Percentiles rank a stretch among this genome's conserved stretches.
These are phyloP conservation scores for Camponotus fellah DNA, from an alignment of 2,888 invertebrate genomes.

Conservation along the genomic window DNA sequence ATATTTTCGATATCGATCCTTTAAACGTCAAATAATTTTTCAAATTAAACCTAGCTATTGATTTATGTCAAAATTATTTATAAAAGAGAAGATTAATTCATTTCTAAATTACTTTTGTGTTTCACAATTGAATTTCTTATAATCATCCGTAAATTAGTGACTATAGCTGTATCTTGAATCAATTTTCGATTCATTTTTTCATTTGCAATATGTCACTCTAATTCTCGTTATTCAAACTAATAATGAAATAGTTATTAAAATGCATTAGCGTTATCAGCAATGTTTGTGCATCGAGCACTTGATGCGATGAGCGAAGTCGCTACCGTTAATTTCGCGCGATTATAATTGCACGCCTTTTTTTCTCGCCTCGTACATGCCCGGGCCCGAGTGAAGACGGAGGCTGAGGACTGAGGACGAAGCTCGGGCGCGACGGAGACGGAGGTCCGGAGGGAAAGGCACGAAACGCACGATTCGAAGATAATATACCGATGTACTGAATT, in stretches of 20 bases:
- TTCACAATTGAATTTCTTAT: neutral
- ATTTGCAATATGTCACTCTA: neutral
- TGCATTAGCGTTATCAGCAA: neutral
- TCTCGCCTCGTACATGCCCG: slow-evolving; percentile 38
- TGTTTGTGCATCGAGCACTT: slow-evolving; percentile 1
- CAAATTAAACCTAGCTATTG: neutral
- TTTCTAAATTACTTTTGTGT: neutral
- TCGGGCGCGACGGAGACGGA: slow-evolving; percentile 4
- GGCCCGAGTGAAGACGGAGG: slow-evolving; percentile 22
- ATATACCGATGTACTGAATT: slow-evolving; percentile 69
- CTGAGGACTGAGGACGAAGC: slow-evolving; percentile 2
- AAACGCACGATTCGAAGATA: slow-evolving; percentile 63
- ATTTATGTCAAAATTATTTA: neutral
- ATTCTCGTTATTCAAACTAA: neutral
- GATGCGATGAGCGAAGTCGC: slow-evolving; percentile 30
- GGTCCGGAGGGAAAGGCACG: slow-evolving; percentile 65
- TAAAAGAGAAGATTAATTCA: neutral
- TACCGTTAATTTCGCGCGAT: slow-evolving; percentile 62
- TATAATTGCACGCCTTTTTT: slow-evolving; percentile 61
- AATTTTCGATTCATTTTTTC: neutral
- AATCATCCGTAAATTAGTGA: slow-evolving; percentile 6
- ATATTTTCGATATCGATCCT: neutral
- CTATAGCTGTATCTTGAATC: neutral
- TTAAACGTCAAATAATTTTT: neutral
- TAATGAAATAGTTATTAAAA: neutral